Percentiles rank a stretch among this genome's conserved stretches.
phyloP scores from a whole-genome alignment of 2,888 invertebrate species.

The Xestobium rufovillosum region DNA sequence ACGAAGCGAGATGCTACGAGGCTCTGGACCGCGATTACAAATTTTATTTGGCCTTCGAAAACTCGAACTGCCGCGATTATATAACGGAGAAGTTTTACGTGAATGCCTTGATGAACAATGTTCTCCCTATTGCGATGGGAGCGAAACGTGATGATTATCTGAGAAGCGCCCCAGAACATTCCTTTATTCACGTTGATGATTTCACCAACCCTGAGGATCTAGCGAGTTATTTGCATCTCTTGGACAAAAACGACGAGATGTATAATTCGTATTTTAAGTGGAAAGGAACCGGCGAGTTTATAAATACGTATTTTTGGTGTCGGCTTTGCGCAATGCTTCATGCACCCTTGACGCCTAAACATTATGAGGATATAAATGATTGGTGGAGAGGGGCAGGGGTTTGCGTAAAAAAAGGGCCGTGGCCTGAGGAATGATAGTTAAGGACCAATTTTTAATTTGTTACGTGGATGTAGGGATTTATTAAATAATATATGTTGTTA shows the following conservation, averaged over 20 bases:
- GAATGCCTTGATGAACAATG: constrained; percentile 79
- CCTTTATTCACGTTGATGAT: constrained; percentile 94
- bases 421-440: constrained; percentile 29
- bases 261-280: constrained; percentile 92
- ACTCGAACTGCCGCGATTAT: constrained; percentile 93
- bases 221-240: constrained; percentile 74
- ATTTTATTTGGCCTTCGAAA: constrained; percentile 95
- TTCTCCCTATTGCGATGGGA: constrained; percentile 94
- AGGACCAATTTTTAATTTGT: too few species aligned
- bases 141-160: constrained; percentile 88
- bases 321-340: constrained; percentile 81
- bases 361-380: constrained; percentile 77
- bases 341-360: constrained; percentile 49
- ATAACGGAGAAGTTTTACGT: constrained; percentile 96
- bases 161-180: constrained; percentile 74
- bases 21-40: constrained; percentile 90
- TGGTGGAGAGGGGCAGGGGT: constrained; percentile 86
- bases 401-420: constrained; percentile 70
- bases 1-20: constrained; percentile 76
- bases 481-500: too few species aligned
- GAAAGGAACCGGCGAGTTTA: constrained; percentile 91
- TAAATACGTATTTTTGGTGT: constrained; percentile 94
- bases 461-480: too few species aligned
- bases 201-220: constrained; percentile 81
- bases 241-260: constrained; percentile 80